phyloP scores from a whole-genome alignment of 2,797 vertebrate genomes.

The Leptatherina wallacei region DNA sequence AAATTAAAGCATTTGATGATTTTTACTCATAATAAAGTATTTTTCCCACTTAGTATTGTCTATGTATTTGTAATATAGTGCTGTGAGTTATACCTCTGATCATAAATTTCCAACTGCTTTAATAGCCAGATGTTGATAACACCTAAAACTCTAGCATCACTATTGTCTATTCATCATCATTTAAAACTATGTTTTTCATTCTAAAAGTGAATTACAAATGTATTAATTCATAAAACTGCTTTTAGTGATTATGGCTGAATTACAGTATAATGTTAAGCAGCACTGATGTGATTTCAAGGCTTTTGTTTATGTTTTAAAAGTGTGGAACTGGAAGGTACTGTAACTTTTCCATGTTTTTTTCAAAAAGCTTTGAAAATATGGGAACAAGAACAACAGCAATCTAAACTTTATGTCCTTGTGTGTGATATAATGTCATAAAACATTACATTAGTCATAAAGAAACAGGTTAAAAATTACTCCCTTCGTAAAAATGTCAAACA shows the following conservation, averaged over 20 bases:
- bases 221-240: neutral
- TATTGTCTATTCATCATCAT: neutral
- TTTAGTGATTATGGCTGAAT: neutral
- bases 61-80: neutral
- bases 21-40: neutral
- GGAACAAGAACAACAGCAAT: neutral
- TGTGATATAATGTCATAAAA: neutral
- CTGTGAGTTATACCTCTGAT: neutral
- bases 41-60: neutral
- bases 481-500: constrained; percentile 57
- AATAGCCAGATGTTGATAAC: neutral
- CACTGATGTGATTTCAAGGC: neutral
- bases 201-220: too few species aligned
- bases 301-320: neutral
- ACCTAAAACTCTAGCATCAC: neutral
- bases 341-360: neutral
- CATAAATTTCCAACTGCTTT: neutral
- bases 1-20: neutral
- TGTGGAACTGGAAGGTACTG: neutral
- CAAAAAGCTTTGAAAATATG: neutral
- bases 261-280: neutral
- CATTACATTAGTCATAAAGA: neutral
- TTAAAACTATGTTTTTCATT: neutral
- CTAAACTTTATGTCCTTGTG: neutral
- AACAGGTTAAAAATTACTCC: constrained; percentile 6